A percentile compares a stretch with the other conserved stretches of the same genome.
Conservation (phyloP, 2,888 invertebrate species). For the Apeira syringaria region DNA sequence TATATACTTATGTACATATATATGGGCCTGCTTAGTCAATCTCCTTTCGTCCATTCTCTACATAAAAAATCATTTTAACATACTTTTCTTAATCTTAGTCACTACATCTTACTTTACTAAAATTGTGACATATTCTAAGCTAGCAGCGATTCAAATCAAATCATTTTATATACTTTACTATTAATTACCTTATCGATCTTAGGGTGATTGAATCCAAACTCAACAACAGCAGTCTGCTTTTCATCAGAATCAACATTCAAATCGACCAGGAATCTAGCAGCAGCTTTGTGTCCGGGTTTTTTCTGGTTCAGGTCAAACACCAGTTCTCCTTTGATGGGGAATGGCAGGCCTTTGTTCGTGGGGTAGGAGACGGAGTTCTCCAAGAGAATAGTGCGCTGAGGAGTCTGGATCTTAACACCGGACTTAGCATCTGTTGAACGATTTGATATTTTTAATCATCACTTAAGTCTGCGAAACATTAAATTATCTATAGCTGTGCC, state of each 20-base stretch:
- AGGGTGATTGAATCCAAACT: slow-evolving; percentile 87
- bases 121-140: too few relatives aligned
- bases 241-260: slow-evolving; percentile 68
- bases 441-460: too few relatives aligned
- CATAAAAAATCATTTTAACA: too few relatives aligned
- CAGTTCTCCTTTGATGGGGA: slow-evolving; percentile 85
- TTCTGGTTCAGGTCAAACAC: slow-evolving; percentile 88
- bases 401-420: slow-evolving; percentile 85
- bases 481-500: too few relatives aligned
- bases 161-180: too few relatives aligned
- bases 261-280: slow-evolving; percentile 80
- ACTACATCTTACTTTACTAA: too few relatives aligned
- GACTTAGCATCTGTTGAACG: slow-evolving; percentile 56
- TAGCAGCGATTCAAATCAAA: too few relatives aligned
- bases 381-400: slow-evolving; percentile 86
- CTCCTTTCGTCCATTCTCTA: too few relatives aligned
- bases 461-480: too few relatives aligned
- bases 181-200: slow-evolving; percentile 84
- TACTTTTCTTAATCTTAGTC: too few relatives aligned
- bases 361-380: slow-evolving; percentile 82
- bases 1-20: too few relatives aligned
- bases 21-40: too few relatives aligned
- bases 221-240: slow-evolving; percentile 76
- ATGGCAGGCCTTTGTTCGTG: slow-evolving; percentile 68
- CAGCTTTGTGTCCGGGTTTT: slow-evolving; percentile 87